Evolutionary conservation across 2,888 invertebrate genomes (phyloP).

Genomic region (Podotricha telesiphe): DNA sequence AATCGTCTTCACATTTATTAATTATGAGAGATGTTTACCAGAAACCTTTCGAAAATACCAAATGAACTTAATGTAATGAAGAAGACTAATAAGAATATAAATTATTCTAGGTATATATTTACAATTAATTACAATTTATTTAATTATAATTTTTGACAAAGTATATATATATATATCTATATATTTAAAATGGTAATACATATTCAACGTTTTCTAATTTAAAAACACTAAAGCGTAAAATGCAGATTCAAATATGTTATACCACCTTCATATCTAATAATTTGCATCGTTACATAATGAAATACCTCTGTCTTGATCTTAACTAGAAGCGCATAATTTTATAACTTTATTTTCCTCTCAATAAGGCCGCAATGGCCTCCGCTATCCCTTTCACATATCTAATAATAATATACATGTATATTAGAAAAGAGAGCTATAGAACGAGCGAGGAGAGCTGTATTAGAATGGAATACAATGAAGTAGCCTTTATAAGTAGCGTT

Average conservation of each 20-base stretch:
- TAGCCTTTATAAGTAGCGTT: background rate
- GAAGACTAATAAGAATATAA: background rate
- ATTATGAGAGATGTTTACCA: conserved; percentile 9
- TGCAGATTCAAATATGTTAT: background rate
- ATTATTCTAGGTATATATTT: background rate
- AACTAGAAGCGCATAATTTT: conserved; percentile 24
- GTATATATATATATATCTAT: too few species aligned
- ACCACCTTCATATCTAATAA: conserved; percentile 9
- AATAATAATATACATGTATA: conserved; percentile 47
- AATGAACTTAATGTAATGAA: background rate
- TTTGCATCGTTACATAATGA: conserved; percentile 12
- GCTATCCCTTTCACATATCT: conserved; percentile 51
- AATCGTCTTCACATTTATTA: conserved; percentile 15
- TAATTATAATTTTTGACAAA: too few species aligned
- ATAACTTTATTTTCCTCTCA: conserved; percentile 41
- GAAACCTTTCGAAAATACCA: conserved; percentile 3
- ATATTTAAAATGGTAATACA: background rate
- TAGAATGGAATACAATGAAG: conserved; percentile 7
- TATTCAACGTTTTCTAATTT: conserved; percentile 10
- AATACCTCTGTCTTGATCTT: conserved; percentile 19
- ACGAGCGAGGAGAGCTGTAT: conserved; percentile 42
- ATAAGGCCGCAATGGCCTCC: conserved; percentile 45
- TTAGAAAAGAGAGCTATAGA: conserved; percentile 50
- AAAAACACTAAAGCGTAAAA: conserved; percentile 1
- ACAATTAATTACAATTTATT: too few species aligned